These are phyloP conservation scores for Conopomorpha cramerella DNA, from an alignment of 1,140 invertebrate genomes.

Conservation along the genomic window DNA sequence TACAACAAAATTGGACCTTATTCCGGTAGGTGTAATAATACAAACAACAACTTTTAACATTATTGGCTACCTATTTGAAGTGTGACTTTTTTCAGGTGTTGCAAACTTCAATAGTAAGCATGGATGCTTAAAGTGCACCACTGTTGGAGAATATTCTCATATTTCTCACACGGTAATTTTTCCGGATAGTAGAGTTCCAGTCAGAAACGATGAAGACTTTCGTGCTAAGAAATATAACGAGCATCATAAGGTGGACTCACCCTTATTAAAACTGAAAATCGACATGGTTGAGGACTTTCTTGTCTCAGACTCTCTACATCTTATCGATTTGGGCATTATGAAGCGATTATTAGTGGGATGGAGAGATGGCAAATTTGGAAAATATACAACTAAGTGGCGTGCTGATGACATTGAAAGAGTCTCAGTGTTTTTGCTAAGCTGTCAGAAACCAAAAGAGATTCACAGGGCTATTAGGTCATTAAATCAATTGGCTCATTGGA, in stretches of 20 bases:
- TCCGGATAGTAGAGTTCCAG: constrained; percentile 8
- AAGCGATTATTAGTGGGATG: constrained; percentile 1
- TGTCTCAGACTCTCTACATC: constrained; percentile 14
- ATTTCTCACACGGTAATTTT: constrained; percentile 14
- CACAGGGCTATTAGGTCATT: constrained; percentile 5
- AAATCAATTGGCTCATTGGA: constrained; percentile 5
- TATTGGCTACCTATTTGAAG: too few species aligned
- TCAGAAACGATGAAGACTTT: constrained; percentile 14
- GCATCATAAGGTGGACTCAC: constrained; percentile 14
- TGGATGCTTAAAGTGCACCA: constrained; percentile 5
- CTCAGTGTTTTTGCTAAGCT: not conserved
- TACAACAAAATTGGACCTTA: too few species aligned
- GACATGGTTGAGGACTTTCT: constrained; percentile 18
- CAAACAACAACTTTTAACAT: too few species aligned
- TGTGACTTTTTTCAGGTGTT: constrained; percentile 4
- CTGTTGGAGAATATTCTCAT: constrained; percentile 8
- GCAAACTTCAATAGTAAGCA: constrained; percentile 4
- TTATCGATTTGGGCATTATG: not conserved
- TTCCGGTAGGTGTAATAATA: too few species aligned
- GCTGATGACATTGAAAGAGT: constrained; percentile 3
- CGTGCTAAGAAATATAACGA: constrained; percentile 8
- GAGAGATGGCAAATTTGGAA: constrained; percentile 1
- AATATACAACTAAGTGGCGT: not conserved
- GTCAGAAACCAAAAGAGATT: constrained; percentile 5
- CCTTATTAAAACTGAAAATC: constrained; percentile 11